phyloP scores from a whole-genome alignment of 2,888 invertebrate species.

The Stenodera caucasica region DNA sequence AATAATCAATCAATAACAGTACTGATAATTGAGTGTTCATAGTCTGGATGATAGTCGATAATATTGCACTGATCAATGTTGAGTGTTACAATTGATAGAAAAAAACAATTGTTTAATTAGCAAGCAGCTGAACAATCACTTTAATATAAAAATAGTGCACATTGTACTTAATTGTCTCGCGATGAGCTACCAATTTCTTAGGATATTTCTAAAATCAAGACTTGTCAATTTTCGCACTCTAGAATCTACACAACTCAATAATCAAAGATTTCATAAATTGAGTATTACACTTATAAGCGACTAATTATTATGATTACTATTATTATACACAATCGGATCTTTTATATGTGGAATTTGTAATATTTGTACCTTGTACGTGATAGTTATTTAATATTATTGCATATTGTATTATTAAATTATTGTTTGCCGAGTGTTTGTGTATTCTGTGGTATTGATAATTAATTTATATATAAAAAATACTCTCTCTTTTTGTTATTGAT shows the following conservation, averaged over 20 bases:
- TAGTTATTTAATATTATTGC: slow-evolving; percentile 41
- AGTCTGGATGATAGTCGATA: background rate
- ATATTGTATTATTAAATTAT: slow-evolving; percentile 31
- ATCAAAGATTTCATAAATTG: slow-evolving; percentile 26
- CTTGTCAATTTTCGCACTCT: slow-evolving; percentile 20
- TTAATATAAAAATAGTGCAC: slow-evolving; percentile 6
- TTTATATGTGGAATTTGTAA: slow-evolving; percentile 48
- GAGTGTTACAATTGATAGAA: slow-evolving; percentile 11
- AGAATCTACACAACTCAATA: slow-evolving; percentile 10
- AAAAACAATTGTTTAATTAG: slow-evolving; percentile 10
- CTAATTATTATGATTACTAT: background rate
- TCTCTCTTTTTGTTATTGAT: slow-evolving; percentile 42
- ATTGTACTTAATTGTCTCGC: slow-evolving; percentile 21
- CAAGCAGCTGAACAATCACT: slow-evolving; percentile 25
- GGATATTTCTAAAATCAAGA: background rate
- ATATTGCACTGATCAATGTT: slow-evolving; percentile 29
- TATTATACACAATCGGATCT: slow-evolving; percentile 22
- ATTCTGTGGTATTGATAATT: slow-evolving; percentile 29
- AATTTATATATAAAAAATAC: slow-evolving; percentile 37
- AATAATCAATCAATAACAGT: background rate
- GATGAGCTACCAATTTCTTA: slow-evolving; percentile 1
- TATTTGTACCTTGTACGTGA: slow-evolving; percentile 49
- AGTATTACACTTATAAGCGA: slow-evolving; percentile 19
- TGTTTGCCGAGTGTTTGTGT: slow-evolving; percentile 31
- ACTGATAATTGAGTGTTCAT: slow-evolving; percentile 10